Base-by-base conservation (phyloP, 2,888 invertebrate species). In the Frankliniella intonsa region DNA sequence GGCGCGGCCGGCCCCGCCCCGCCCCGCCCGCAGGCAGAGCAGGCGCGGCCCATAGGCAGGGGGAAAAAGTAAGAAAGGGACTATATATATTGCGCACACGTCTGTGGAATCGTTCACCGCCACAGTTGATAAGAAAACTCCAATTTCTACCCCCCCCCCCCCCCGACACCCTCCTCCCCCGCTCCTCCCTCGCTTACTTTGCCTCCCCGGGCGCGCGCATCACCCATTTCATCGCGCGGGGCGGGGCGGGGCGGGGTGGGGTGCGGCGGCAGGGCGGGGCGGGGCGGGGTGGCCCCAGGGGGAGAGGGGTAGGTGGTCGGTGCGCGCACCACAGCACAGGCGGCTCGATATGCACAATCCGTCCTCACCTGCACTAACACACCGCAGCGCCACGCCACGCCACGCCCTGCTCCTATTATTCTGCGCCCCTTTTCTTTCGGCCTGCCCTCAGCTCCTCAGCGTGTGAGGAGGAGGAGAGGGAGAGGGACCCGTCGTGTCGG, bases 71-170 rank as follows among this genome's bases (percentile, higher is more conserved):
- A 76, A 76, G 69, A 76, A 76, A 76, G 69, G 69, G 11, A 22
- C 69, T 76, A 76, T 76, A 76, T 76, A 76, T 76, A 76, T 76
- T 76, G 69, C 69, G 69, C 69, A 76, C 69, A 76, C 69, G 69
- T 76, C 69, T 76, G 69, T 76, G 69, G 69, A 76, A 76, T 76
- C 69, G 69, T 76, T 76, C 69, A 76, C 69, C 69, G 69, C 69
- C 69, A 76, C 69, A 76, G 69, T 76, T 76, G 69, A 76, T 76
- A 76, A 76, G 69, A 76, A 76, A 76, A 76, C 69, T 76, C 69
- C 69, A 76, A 76, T 76, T 76, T 76, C 69, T 25, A 11, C 69
- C 22, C 25, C 22, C 22, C 25, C 55, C 55, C 55, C 55, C 11
- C 55, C 55, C 55, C 55, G 55, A 11, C 55, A 9, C 25, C 22